phyloP scores from a whole-genome alignment of 2,113 vertebrate species.

The Chionodraco myersi region DNA sequence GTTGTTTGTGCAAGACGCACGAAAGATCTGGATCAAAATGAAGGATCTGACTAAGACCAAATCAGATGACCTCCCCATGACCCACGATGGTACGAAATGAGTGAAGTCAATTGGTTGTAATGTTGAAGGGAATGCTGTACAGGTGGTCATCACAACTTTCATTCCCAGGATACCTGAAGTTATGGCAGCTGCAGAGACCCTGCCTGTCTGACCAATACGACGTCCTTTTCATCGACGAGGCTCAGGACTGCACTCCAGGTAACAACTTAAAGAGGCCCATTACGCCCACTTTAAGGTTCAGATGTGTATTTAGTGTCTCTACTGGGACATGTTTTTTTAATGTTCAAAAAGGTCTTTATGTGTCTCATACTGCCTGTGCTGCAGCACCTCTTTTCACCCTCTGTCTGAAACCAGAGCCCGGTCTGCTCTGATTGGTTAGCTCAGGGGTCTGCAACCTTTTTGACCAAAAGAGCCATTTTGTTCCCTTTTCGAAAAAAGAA shows the following conservation, averaged over 20 bases:
- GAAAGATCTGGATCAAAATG: constrained; percentile 90
- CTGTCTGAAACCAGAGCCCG: too few relatives aligned
- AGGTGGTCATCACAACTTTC: neutral
- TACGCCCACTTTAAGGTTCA: too few relatives aligned
- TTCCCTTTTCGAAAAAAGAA: too few relatives aligned
- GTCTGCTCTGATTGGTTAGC: too few relatives aligned
- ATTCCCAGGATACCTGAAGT: constrained; percentile 90
- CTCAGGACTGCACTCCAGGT: constrained; percentile 96
- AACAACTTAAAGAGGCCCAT: neutral
- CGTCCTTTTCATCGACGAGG: constrained; percentile 93
- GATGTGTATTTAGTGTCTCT: too few relatives aligned
- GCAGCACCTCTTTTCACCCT: too few relatives aligned
- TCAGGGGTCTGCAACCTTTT: too few relatives aligned
- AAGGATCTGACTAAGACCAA: constrained; percentile 75
- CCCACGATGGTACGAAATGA: constrained; percentile 86
- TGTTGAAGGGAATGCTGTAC: neutral
- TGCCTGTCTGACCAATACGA: constrained; percentile 82
- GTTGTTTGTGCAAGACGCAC: constrained; percentile 82
- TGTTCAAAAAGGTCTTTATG: too few relatives aligned
- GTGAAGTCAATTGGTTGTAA: neutral
- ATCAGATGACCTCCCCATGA: constrained; percentile 85
- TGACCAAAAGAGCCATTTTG: too few relatives aligned
- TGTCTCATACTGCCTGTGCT: too few relatives aligned
- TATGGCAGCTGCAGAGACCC: constrained; percentile 91
- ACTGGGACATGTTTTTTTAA: too few relatives aligned